phyloP scores from a whole-genome alignment of 2,888 invertebrate species.

The Meteorus cinctellus region DNA sequence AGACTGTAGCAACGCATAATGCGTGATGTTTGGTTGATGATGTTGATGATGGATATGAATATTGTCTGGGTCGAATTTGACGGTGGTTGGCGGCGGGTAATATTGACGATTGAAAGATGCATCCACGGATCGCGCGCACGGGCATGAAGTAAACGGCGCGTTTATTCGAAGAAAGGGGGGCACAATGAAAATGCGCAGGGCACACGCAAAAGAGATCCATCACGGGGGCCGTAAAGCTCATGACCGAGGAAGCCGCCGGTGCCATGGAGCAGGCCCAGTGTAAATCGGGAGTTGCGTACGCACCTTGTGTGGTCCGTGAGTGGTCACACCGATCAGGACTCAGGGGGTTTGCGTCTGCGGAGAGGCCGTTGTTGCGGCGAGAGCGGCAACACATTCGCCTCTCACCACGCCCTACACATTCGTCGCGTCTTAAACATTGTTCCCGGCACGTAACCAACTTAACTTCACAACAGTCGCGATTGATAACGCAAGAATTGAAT shows the following conservation, averaged over 20 bases:
- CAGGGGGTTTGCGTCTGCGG: slow-evolving; percentile 66
- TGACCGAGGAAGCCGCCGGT: slow-evolving; percentile 57
- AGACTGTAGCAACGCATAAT: background rate
- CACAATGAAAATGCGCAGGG: slow-evolving; percentile 68
- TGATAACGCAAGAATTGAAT: slow-evolving; percentile 27
- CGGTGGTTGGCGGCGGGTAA: slow-evolving; percentile 10
- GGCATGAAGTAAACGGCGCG: slow-evolving; percentile 60
- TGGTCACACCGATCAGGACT: slow-evolving; percentile 59
- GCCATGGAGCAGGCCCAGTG: slow-evolving; percentile 91
- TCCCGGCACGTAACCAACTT: slow-evolving; percentile 38
- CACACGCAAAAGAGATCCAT: slow-evolving; percentile 63
- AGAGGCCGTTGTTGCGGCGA: slow-evolving; percentile 54
- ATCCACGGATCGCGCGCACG: slow-evolving; percentile 44
- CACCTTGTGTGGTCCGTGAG: slow-evolving; percentile 78
- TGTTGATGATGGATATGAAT: background rate
- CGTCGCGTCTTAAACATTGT: slow-evolving; percentile 51
- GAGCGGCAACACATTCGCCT: slow-evolving; percentile 56
- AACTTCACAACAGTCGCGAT: slow-evolving; percentile 6
- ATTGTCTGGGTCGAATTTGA: background rate
- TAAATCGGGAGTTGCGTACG: slow-evolving; percentile 93
- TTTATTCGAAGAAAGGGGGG: slow-evolving; percentile 65
- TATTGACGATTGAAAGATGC: slow-evolving; percentile 28
- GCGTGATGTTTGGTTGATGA: slow-evolving; percentile 16
- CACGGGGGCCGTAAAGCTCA: slow-evolving; percentile 64
- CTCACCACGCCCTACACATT: slow-evolving; percentile 44